These are phyloP conservation scores for Drosophila sucinea DNA, from an alignment of 1,140 invertebrate species.

Conservation along the genomic window DNA sequence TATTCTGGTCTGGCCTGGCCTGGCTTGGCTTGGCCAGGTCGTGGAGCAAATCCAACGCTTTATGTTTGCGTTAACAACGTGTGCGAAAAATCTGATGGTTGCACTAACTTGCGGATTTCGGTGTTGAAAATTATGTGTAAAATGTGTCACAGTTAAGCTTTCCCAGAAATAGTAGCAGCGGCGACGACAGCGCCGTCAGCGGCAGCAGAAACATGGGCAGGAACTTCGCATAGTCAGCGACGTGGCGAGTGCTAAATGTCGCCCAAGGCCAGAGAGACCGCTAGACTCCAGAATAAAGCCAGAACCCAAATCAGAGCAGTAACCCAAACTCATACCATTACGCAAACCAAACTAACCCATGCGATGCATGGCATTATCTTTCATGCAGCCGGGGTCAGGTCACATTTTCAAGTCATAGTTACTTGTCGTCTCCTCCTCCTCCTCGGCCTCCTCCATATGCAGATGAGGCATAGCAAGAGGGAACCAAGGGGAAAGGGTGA, in stretches of 20 bases:
- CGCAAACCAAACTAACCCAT: slow-evolving; percentile 1
- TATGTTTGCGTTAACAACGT: slow-evolving; percentile 72
- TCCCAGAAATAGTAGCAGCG: not conserved
- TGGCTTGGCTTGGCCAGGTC: no score
- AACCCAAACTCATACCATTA: not conserved
- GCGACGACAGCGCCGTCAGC: not conserved
- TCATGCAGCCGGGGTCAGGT: slow-evolving; percentile 38
- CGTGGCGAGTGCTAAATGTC: slow-evolving; percentile 69
- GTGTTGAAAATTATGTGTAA: slow-evolving; percentile 81
- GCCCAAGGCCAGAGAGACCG: slow-evolving; percentile 55
- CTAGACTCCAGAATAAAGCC: not conserved
- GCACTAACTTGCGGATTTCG: slow-evolving; percentile 79
- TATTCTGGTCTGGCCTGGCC: not conserved
- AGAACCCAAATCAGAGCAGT: slow-evolving; percentile 9
- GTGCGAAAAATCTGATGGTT: slow-evolving; percentile 79
- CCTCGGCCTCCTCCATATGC: slow-evolving; percentile 18
- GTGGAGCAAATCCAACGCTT: slow-evolving; percentile 60
- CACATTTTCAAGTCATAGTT: slow-evolving; percentile 60
- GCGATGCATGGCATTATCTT: slow-evolving; percentile 15
- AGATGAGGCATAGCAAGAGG: slow-evolving; percentile 32
- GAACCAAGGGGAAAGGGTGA: not conserved
- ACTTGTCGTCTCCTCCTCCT: slow-evolving; percentile 26
- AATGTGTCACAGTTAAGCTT: slow-evolving; percentile 78
- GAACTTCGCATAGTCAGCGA: slow-evolving; percentile 33
- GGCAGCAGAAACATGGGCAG: not conserved